phyloP scores from a whole-genome alignment of 1,140 invertebrate species.

The Laodelphax striatellus region DNA sequence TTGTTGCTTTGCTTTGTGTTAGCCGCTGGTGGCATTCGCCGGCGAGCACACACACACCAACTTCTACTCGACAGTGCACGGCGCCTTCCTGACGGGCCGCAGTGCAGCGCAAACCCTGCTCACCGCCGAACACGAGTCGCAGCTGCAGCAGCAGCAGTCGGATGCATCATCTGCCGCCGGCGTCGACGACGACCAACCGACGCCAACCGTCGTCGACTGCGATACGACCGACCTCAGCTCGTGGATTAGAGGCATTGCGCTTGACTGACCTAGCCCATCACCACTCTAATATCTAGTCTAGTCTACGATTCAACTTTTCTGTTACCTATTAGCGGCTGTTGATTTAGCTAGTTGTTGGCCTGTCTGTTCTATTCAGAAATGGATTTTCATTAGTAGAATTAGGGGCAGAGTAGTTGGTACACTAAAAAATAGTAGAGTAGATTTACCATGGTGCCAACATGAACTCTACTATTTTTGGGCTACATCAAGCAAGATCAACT shows the following conservation, averaged over 20 bases:
- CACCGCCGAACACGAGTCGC: conserved; percentile 46
- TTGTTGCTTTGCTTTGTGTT: conserved; percentile 9
- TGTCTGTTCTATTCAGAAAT: too few relatives aligned
- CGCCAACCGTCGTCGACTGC: conserved; percentile 43
- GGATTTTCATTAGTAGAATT: too few relatives aligned
- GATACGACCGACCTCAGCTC: conserved; percentile 65
- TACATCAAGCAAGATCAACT: too few relatives aligned
- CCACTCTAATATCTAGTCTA: too few relatives aligned
- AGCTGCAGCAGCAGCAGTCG: conserved; percentile 51
- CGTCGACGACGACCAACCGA: conserved; percentile 41
- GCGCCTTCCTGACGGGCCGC: conserved; percentile 79
- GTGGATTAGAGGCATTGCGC: conserved; percentile 70
- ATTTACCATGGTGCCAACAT: too few relatives aligned
- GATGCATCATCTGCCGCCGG: conserved; percentile 38
- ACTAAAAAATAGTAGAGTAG: too few relatives aligned
- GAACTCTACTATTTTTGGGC: too few relatives aligned
- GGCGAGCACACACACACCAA: conserved; percentile 89
- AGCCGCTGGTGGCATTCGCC: conserved; percentile 78
- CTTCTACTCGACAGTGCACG: conserved; percentile 91
- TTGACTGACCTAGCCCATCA: conserved; percentile 6
- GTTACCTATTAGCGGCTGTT: too few relatives aligned
- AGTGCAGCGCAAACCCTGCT: conserved; percentile 67
- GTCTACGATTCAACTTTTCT: too few relatives aligned
- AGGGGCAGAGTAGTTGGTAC: too few relatives aligned
- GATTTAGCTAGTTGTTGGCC: too few relatives aligned